Evolutionary conservation across 1,140 invertebrate species (phyloP).

Genomic region (Ceratina calcarata): DNA sequence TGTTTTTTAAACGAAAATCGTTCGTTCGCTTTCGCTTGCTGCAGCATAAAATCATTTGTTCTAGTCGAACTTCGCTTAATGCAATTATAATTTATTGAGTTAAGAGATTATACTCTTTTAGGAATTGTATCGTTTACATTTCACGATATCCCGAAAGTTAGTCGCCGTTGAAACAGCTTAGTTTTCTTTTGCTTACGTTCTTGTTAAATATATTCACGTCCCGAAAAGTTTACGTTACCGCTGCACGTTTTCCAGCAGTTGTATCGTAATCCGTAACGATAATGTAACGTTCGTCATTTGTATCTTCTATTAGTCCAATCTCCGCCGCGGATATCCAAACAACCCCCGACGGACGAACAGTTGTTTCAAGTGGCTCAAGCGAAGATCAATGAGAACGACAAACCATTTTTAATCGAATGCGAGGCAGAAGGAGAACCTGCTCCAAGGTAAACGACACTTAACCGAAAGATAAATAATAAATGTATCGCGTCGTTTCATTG

Average conservation of each 20-base stretch:
- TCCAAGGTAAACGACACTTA: constrained; percentile 84
- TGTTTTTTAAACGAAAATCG: background rate
- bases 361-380: constrained; percentile 93
- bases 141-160: background rate
- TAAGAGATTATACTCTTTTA: constrained; percentile 1
- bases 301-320: constrained; percentile 85
- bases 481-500: background rate
- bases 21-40: constrained; percentile 9
- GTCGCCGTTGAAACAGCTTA: background rate
- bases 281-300: constrained; percentile 30
- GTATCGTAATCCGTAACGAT: constrained; percentile 7
- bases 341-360: constrained; percentile 93
- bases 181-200: background rate
- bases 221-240: background rate
- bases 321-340: constrained; percentile 93
- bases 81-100: constrained; percentile 17
- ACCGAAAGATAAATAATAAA: constrained; percentile 4
- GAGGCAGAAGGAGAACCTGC: constrained; percentile 95
- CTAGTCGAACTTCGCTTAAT: constrained; percentile 10
- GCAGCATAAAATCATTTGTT: background rate
- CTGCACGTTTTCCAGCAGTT: background rate
- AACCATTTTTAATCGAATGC: constrained; percentile 96
- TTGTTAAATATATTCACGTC: background rate
- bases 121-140: background rate
- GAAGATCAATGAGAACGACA: constrained; percentile 91